A percentile compares a stretch with the other conserved stretches of the same genome.
Conservation (phyloP, 2,113 vertebrate species). For the Atrichornis clamosus region DNA sequence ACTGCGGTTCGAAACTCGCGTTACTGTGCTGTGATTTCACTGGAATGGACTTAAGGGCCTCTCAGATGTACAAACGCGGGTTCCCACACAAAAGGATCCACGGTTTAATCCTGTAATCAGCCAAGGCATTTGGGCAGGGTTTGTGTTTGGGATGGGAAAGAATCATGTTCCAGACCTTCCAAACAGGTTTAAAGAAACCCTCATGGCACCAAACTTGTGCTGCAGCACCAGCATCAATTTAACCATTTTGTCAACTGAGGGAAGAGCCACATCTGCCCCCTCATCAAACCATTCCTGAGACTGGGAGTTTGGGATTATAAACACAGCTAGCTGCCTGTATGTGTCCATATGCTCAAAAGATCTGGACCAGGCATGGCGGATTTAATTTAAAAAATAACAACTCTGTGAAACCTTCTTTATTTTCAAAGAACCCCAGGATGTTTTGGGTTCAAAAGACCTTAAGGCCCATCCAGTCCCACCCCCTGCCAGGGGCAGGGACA, state of each 20-base stretch:
- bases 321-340: not conserved
- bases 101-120: accelerated
- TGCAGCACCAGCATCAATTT: accelerated
- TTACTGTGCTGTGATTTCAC: not conserved
- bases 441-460: not conserved
- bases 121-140: not conserved
- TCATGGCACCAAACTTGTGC: not conserved
- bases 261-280: not conserved
- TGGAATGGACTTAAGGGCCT: accelerated
- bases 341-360: not conserved
- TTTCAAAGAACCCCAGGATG: not conserved
- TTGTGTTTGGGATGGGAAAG: not conserved
- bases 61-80: not conserved
- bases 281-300: not conserved
- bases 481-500: not conserved
- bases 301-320: not conserved
- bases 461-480: not conserved
- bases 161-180: not conserved
- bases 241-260: not conserved
- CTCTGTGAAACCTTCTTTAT: not conserved
- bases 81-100: not conserved
- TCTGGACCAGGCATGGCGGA: not conserved
- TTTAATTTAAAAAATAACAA: not conserved
- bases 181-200: not conserved
- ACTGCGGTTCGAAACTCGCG: not conserved